Percentiles rank a stretch among this genome's conserved stretches.
These are phyloP conservation scores for Spisula solida DNA, from an alignment of 2,888 invertebrate species.

Conservation along the genomic window DNA sequence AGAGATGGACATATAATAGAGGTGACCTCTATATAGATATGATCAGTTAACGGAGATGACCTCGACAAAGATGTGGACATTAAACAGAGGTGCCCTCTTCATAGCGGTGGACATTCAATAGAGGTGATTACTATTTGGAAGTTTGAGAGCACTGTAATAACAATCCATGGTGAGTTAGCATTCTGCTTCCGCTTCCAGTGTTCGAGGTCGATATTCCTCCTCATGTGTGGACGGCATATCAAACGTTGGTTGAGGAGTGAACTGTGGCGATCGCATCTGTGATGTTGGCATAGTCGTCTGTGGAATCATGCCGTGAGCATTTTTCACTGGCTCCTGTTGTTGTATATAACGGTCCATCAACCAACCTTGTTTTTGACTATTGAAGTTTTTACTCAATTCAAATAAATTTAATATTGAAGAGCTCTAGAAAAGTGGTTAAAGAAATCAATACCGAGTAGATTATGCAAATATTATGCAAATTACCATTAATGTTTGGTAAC, in stretches of 20 bases:
- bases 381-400: conserved; percentile 86
- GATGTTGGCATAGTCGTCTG: conserved; percentile 77
- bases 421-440: conserved; percentile 77
- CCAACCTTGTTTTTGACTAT: conserved; percentile 82
- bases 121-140: too few relatives aligned
- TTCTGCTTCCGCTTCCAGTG: conserved; percentile 65
- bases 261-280: conserved; percentile 63
- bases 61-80: too few relatives aligned
- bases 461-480: background rate
- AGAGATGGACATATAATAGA: too few relatives aligned
- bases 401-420: conserved; percentile 86
- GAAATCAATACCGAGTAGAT: background rate
- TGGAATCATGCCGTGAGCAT: conserved; percentile 73
- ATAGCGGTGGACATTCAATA: too few relatives aligned
- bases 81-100: too few relatives aligned
- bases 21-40: too few relatives aligned
- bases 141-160: too few relatives aligned
- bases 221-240: conserved; percentile 58
- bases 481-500: too few relatives aligned
- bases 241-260: conserved; percentile 69
- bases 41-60: too few relatives aligned
- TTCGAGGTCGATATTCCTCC: conserved; percentile 47
- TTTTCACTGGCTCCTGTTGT: conserved; percentile 78
- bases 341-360: conserved; percentile 84
- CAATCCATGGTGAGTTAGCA: conserved; percentile 33